Conservation (phyloP, 1,140 invertebrate species). For the Hyles vespertilio region DNA sequence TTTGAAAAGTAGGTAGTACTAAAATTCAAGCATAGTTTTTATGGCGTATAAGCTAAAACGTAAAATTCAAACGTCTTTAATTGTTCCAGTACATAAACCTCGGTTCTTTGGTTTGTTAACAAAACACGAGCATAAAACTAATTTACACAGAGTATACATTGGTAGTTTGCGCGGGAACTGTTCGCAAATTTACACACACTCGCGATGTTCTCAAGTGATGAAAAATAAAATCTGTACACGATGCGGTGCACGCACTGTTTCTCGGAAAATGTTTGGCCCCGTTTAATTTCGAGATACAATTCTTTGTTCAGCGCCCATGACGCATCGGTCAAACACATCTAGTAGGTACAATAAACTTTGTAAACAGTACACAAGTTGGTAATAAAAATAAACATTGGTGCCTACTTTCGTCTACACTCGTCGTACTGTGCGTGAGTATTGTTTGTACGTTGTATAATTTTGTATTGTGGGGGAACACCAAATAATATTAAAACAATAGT, state of each 20-base stretch:
- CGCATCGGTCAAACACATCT: constrained; percentile 18
- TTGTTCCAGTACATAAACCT: no score
- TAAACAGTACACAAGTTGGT: constrained; percentile 2
- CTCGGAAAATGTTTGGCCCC: constrained; percentile 24
- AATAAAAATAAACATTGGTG: not conserved
- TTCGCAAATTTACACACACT: not conserved
- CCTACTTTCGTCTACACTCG: not conserved
- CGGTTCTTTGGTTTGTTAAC: no score
- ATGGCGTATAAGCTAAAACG: no score
- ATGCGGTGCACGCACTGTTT: constrained; percentile 16
- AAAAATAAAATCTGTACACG: constrained; percentile 12
- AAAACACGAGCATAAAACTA: no score
- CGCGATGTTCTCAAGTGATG: constrained; percentile 9
- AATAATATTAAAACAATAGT: no score
- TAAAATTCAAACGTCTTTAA: no score
- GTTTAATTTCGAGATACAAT: constrained; percentile 28
- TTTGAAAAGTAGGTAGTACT: no score
- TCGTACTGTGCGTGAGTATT: not conserved
- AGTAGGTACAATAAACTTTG: constrained; percentile 5
- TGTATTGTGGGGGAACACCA: no score
- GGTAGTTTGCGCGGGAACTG: constrained; percentile 1
- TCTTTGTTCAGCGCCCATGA: constrained; percentile 29
- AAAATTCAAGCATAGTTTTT: no score
- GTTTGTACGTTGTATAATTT: no score
- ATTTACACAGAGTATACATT: no score